Evolutionary conservation across 2,113 vertebrate species (phyloP), one percentile per base, ranked within the genome.

Genomic region (Clinocottus analis): DNA sequence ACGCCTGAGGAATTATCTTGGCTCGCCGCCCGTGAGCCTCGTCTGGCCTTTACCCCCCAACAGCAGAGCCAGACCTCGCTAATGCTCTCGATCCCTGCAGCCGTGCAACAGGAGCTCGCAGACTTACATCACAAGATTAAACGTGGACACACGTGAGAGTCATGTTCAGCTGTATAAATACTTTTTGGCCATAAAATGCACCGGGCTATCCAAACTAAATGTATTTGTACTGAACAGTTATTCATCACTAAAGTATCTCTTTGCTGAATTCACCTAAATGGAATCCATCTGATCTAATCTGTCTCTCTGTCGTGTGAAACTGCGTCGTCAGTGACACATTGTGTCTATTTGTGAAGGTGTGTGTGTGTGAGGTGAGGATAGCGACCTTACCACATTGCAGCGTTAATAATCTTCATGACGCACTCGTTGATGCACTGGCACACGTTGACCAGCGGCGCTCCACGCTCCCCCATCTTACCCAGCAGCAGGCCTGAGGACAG

Each of bases 371-470:
- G 4, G 37, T 37, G 29, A 21, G 60, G 17, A 58, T 31, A n/a
- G 27, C 21, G 9, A 27, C 8, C 89, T 82, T 49, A 97, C 96
- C 96, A 97, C 67, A 97, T 96, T 0, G 96, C 96, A 25, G 96
- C 95, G 0, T 97, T 96, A 73, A 97, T 96, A 31, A 97, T 96
- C 92, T 96, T 96, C 96, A 97, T 97, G 1, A 97, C 96, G 1
- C 96, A 97, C 82, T 97, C 96, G 0, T 97, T 97, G 77, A 97
- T 93, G 27, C 96, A 96, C 92, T 97, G 96, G 80, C 96, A 97
- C n/a, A 97, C 95, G 1, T 95, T 97, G 3, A 97, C 95, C 14
- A 97, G 87, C 0, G 96, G 96, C 0, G 93, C 84, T 66, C 96
- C 96, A 12, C 96, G 94, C 74, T 97, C 95, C 0, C 96, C 96